phyloP scores from a whole-genome alignment of 2,797 vertebrate species.

The Lutjanus campechanus region DNA sequence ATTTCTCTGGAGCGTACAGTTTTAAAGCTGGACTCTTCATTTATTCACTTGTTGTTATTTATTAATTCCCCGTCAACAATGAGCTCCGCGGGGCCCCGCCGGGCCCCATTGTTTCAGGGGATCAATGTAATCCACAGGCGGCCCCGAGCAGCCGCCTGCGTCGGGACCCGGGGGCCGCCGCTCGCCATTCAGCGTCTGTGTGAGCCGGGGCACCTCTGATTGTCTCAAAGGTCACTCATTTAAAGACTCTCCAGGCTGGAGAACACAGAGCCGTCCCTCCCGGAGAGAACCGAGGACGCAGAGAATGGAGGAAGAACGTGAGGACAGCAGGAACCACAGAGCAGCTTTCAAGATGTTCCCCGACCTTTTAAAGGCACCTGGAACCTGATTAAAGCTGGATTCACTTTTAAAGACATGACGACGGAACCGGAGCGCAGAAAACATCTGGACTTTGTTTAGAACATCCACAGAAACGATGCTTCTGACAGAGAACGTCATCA shows the following conservation, averaged over 20 bases:
- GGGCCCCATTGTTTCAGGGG: conserved; percentile 75
- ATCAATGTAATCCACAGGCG: conserved; percentile 80
- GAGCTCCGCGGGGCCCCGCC: conserved; percentile 1
- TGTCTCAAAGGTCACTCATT: conserved; percentile 81
- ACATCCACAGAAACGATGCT: too few species aligned
- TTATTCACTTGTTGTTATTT: conserved; percentile 66
- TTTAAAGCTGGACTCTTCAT: conserved; percentile 8
- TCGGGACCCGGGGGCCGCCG: conserved; percentile 48
- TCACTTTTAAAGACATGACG: not conserved
- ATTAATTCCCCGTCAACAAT: conserved; percentile 64
- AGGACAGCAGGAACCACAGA: conserved; percentile 28
- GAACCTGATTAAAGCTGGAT: conserved; percentile 5
- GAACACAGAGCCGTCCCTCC: conserved; percentile 48
- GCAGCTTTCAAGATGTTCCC: not conserved
- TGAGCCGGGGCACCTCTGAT: conserved; percentile 63
- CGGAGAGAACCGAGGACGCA: conserved; percentile 25
- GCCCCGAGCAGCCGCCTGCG: conserved; percentile 41
- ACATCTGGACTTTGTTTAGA: not conserved
- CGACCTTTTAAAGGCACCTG: conserved; percentile 23
- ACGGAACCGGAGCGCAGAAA: not conserved
- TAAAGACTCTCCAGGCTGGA: conserved; percentile 46
- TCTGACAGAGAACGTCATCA: too few species aligned
- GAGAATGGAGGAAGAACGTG: conserved; percentile 19
- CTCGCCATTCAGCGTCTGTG: conserved; percentile 60
- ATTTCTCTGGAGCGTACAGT: conserved; percentile 22